Conservation (phyloP, 2,113 vertebrate species). For the Elanus axillaris region DNA sequence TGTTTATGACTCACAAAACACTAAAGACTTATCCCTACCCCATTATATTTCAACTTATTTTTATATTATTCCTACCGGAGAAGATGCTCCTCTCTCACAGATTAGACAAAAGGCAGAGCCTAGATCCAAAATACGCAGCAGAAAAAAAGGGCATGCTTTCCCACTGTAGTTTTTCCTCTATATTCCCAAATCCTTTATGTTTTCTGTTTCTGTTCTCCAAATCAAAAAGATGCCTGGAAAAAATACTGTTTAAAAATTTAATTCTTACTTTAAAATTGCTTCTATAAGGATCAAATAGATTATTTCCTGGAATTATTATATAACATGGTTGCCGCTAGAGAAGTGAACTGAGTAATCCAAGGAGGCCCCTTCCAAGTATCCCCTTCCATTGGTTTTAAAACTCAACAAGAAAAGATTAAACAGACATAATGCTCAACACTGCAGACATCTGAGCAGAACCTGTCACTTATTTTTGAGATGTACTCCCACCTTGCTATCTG, state of each 20-base stretch:
- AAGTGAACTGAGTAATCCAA: background rate
- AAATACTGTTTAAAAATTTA: background rate
- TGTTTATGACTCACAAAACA: background rate
- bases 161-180: background rate
- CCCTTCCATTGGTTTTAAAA: slow-evolving; percentile 7
- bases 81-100: background rate
- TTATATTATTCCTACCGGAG: background rate
- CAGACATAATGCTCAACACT: background rate
- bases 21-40: background rate
- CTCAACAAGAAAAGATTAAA: slow-evolving; percentile 36
- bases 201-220: background rate
- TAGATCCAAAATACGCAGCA: background rate
- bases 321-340: background rate
- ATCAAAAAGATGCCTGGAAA: background rate
- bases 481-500: slow-evolving; percentile 1
- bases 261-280: background rate
- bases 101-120: background rate
- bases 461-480: slow-evolving; percentile 28
- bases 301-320: background rate
- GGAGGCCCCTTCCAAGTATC: background rate
- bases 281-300: background rate
- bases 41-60: background rate
- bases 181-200: background rate
- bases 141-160: background rate
- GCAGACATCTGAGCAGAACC: slow-evolving; percentile 6